Conservation (phyloP, 2,113 vertebrate species). For the Propithecus coquereli region DNA sequence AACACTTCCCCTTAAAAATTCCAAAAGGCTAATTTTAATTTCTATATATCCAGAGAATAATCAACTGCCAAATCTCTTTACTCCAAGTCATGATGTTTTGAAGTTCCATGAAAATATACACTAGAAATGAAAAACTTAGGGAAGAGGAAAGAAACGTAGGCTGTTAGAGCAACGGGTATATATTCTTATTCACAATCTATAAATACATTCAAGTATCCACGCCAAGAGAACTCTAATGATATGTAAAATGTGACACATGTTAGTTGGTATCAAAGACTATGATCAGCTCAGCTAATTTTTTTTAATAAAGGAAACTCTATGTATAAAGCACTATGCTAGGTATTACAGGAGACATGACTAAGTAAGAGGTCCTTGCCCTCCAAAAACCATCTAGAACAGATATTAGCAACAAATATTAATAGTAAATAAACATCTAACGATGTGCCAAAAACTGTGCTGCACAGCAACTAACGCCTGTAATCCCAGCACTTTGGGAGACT, state of each 20-base stretch:
- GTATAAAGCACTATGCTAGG: not conserved
- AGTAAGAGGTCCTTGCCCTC: not conserved
- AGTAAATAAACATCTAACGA: not conserved
- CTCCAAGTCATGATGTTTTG: not conserved
- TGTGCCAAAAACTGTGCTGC: not conserved
- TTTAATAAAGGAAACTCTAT: not conserved
- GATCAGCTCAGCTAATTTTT: not conserved
- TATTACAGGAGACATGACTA: not conserved
- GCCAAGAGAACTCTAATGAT: not conserved
- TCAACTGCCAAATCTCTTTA: not conserved
- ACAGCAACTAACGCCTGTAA: too few species aligned
- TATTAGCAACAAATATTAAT: not conserved
- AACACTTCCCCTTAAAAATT: not conserved
- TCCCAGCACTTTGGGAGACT: too few species aligned
- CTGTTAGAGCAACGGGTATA: not conserved
- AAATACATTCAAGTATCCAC: not conserved
- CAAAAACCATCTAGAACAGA: not conserved
- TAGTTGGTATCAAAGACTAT: not conserved
- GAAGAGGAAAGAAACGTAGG: not conserved
- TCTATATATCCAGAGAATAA: conserved; percentile 4
- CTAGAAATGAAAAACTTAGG: not conserved
- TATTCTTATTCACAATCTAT: not conserved
- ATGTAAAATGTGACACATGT: not conserved
- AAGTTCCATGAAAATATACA: conserved; percentile 16
- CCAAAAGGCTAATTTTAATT: conserved; percentile 31